Conservation (phyloP, 2,888 invertebrate genomes). For the Polyommatus iphigenia region DNA sequence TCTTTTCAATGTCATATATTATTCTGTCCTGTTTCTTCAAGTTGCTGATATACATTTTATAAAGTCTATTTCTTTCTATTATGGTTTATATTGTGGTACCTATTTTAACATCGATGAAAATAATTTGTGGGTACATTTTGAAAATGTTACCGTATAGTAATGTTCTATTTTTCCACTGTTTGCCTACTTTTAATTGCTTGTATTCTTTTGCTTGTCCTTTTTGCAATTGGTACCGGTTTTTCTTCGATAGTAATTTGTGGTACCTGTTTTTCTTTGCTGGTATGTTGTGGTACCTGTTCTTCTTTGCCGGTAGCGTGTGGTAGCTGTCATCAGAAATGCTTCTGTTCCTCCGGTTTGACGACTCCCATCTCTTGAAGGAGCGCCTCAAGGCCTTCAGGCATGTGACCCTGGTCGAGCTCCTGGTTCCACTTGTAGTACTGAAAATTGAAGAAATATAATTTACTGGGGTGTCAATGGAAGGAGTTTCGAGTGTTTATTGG, state of each 20-base stretch:
- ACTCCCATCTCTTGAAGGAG: constrained; percentile 87
- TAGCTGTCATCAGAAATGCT: constrained; percentile 48
- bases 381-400: constrained; percentile 89
- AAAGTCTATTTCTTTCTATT: too few species aligned
- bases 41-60: neutral
- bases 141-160: too few species aligned
- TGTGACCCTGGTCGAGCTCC: constrained; percentile 89
- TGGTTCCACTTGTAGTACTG: constrained; percentile 90
- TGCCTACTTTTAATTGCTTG: neutral
- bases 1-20: neutral
- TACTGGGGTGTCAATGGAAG: neutral
- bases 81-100: too few species aligned
- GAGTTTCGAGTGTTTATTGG: too few species aligned
- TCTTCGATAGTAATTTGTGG: neutral
- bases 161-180: neutral
- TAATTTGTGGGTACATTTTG: too few species aligned
- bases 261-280: neutral
- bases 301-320: neutral
- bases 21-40: neutral
- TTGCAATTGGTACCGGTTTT: neutral
- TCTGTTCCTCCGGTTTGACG: constrained; percentile 83
- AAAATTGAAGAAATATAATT: constrained; percentile 48
- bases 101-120: too few species aligned
- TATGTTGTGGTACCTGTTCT: neutral
- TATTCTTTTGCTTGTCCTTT: neutral